These are phyloP conservation scores for Perdita meconis DNA, from an alignment of 2,888 invertebrate species.

Conservation along the genomic window DNA sequence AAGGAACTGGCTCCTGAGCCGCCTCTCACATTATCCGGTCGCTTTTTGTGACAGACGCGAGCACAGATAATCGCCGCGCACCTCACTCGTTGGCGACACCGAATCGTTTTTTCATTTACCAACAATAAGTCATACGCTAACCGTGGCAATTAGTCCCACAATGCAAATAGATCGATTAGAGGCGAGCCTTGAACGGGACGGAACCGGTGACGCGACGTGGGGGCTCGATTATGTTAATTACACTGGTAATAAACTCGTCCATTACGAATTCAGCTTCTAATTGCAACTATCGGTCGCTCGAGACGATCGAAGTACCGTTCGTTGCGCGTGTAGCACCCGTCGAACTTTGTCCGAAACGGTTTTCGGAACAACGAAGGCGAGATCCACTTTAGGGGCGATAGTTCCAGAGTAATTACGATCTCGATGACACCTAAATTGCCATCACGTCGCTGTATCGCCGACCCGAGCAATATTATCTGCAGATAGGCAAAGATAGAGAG, in stretches of 20 bases:
- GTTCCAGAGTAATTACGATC: conserved; percentile 4
- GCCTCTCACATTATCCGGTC: conserved; percentile 17
- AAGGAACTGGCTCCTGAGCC: conserved; percentile 15
- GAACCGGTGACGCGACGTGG: conserved; percentile 48
- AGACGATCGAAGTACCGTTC: conserved; percentile 44
- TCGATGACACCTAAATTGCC: not conserved
- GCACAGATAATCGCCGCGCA: not conserved
- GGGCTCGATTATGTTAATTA: conserved; percentile 66
- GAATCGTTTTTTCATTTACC: conserved; percentile 10
- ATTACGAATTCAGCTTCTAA: conserved; percentile 47
- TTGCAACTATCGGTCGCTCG: conserved; percentile 17
- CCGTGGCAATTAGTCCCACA: conserved; percentile 76
- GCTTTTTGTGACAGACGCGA: not conserved
- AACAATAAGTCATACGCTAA: conserved; percentile 73
- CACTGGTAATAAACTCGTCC: conserved; percentile 55
- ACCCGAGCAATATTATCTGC: not conserved
- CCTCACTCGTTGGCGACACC: not conserved
- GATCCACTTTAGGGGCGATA: not conserved
- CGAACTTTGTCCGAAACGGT: not conserved
- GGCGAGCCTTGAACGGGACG: conserved; percentile 53
- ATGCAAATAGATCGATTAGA: conserved; percentile 56
- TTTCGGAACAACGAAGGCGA: not conserved
- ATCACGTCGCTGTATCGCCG: not conserved
- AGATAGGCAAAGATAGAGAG: not conserved
- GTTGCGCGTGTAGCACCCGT: not conserved